These are phyloP conservation scores for Melanotaenia pygmaea DNA, from an alignment of 2,797 vertebrate species.

Conservation along the genomic window DNA sequence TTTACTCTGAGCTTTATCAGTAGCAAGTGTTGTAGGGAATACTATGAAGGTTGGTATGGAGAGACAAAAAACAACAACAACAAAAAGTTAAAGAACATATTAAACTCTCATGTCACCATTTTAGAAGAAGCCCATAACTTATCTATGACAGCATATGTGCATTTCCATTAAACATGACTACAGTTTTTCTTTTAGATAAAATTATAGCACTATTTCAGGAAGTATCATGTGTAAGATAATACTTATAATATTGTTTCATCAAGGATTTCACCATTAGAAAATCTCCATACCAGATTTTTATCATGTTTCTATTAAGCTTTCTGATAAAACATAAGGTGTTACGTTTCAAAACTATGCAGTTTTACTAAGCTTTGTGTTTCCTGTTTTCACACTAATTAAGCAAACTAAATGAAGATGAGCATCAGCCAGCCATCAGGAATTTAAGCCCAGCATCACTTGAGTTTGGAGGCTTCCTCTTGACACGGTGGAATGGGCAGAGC, in stretches of 20 bases:
- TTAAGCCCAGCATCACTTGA: conserved; percentile 47
- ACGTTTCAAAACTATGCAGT: conserved; percentile 6
- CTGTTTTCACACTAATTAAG: conserved; percentile 66
- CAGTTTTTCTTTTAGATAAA: neutral
- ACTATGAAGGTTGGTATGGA: neutral
- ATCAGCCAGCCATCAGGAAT: conserved; percentile 63
- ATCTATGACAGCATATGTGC: neutral
- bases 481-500: conserved; percentile 45
- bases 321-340: neutral
- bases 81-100: neutral
- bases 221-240: too few species aligned
- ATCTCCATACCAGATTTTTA: neutral
- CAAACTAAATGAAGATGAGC: conserved; percentile 52
- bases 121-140: neutral
- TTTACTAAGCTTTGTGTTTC: conserved; percentile 40
- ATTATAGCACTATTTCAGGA: neutral
- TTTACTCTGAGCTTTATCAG: too few species aligned
- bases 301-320: neutral
- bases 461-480: conserved; percentile 46
- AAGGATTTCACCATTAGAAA: neutral
- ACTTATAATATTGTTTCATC: too few species aligned
- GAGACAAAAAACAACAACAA: too few species aligned
- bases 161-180: neutral
- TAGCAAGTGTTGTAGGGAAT: neutral
- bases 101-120: neutral